Evolutionary conservation across 2,888 invertebrate genomes (phyloP).

Genomic region (Leptothorax acervorum): DNA sequence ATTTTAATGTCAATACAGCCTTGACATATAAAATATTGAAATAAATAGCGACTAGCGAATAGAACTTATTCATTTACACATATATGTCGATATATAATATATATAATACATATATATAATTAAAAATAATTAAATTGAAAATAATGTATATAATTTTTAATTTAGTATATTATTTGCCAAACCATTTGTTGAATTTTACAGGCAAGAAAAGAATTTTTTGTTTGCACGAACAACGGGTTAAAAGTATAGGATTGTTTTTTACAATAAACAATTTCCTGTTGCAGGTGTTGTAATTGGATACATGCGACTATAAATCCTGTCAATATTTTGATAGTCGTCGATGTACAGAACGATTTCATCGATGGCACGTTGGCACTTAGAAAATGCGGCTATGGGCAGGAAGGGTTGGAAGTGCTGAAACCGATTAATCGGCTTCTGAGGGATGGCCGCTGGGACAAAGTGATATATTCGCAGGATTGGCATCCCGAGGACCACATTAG

Average conservation of each 20-base stretch:
- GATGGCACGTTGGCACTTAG: slow-evolving; percentile 96
- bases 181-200: neutral
- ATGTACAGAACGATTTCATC: slow-evolving; percentile 99
- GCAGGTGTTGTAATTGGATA: slow-evolving; percentile 94
- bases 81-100: too few relatives aligned
- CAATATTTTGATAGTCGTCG: slow-evolving; percentile 95
- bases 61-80: too few relatives aligned
- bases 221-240: neutral
- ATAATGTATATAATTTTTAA: neutral
- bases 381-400: slow-evolving; percentile 94
- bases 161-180: neutral
- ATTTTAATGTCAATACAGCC: too few relatives aligned
- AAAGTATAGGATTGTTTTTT: neutral
- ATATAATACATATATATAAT: too few relatives aligned
- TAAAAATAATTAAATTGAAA: too few relatives aligned
- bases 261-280: neutral
- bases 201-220: neutral
- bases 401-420: slow-evolving; percentile 94
- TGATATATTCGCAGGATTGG: slow-evolving; percentile 98
- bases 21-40: too few relatives aligned
- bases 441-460: slow-evolving; percentile 92
- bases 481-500: slow-evolving; percentile 98
- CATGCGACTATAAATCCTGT: slow-evolving; percentile 90
- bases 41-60: too few relatives aligned
- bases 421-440: slow-evolving; percentile 94